Conservation (phyloP, 2,888 invertebrate genomes). For the Melikaiella ostensackeni region DNA sequence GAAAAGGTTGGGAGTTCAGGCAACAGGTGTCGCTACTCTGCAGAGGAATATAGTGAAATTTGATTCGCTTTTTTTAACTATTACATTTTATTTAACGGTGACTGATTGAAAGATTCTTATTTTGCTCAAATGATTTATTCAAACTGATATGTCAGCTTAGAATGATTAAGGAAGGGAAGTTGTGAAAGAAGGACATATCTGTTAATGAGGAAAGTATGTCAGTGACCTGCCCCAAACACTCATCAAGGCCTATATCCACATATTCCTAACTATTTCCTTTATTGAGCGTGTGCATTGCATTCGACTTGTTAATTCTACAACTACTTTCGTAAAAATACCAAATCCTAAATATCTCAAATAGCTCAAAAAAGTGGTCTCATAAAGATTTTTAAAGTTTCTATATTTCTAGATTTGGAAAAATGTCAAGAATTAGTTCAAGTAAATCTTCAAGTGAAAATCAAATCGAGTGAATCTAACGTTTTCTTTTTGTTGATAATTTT, state of each 20-base stretch:
- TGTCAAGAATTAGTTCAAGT: too few relatives aligned
- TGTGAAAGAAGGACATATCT: constrained; percentile 62
- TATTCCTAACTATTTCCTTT: constrained; percentile 51
- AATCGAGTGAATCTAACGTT: too few relatives aligned
- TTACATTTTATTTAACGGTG: not conserved
- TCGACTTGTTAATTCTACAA: not conserved
- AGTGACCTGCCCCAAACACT: constrained; percentile 66
- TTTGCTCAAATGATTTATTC: constrained; percentile 41
- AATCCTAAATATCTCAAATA: too few relatives aligned
- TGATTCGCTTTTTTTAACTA: not conserved
- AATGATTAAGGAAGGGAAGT: constrained; percentile 44
- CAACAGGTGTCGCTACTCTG: not conserved
- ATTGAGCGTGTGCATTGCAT: constrained; percentile 45
- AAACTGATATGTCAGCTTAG: constrained; percentile 7
- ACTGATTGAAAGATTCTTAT: constrained; percentile 39
- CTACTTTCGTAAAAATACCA: not conserved
- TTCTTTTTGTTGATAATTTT: too few relatives aligned
- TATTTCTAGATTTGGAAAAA: too few relatives aligned
- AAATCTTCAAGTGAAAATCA: too few relatives aligned
- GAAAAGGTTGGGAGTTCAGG: not conserved
- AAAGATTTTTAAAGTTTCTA: too few relatives aligned
- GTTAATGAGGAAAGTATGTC: constrained; percentile 72
- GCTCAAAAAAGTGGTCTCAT: too few relatives aligned
- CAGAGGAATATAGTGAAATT: constrained; percentile 11
- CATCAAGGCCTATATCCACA: constrained; percentile 53